Conservation (phyloP, 2,797 vertebrate genomes). For the Rachycentron canadum region DNA sequence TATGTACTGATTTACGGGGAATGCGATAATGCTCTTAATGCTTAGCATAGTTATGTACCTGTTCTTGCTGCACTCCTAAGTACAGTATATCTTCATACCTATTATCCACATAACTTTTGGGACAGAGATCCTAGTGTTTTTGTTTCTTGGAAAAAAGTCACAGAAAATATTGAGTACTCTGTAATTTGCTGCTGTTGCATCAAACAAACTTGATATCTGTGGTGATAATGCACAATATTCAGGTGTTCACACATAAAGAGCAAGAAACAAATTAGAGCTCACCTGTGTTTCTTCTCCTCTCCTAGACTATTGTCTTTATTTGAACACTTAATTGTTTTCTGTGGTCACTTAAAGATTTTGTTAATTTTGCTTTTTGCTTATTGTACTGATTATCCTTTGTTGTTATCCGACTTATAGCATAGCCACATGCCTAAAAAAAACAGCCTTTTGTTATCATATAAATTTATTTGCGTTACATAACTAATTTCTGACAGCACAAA, state of each 20-base stretch:
- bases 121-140: constrained; percentile 14
- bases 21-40: constrained; percentile 23
- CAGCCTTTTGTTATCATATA: neutral
- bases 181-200: constrained; percentile 15
- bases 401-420: neutral
- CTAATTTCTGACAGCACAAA: neutral
- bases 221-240: neutral
- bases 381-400: neutral
- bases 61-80: constrained; percentile 3
- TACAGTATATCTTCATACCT: constrained; percentile 15
- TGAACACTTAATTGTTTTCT: neutral
- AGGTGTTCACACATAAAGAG: constrained; percentile 5
- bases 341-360: neutral
- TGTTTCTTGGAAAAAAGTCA: constrained; percentile 20
- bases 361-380: neutral
- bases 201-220: neutral
- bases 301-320: too few relatives aligned
- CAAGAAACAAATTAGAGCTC: neutral
- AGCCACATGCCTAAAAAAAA: constrained; percentile 2
- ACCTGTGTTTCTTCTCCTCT: too few relatives aligned
- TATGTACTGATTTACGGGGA: constrained; percentile 26
- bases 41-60: neutral
- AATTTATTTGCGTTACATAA: neutral
- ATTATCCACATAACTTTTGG: constrained; percentile 15
- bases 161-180: constrained; percentile 1